phyloP scores from a whole-genome alignment of 2,797 vertebrate genomes.

The Chiloscyllium punctatum region DNA sequence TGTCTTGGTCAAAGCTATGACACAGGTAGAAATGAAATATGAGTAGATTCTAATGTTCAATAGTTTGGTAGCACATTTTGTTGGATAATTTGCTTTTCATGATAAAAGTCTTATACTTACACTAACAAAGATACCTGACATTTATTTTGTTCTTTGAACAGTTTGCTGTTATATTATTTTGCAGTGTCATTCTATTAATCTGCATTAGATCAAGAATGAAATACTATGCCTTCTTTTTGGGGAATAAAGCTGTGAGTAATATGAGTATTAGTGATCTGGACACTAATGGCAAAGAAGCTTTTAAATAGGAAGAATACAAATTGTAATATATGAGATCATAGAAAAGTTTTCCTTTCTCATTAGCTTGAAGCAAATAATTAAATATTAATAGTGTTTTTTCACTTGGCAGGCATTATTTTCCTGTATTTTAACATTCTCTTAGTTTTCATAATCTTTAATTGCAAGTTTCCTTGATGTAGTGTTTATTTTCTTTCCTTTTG shows the following conservation, averaged over 20 bases:
- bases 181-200: not conserved
- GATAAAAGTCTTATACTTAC: not conserved
- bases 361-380: not conserved
- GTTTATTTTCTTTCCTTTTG: not conserved
- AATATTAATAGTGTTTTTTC: constrained; percentile 7
- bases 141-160: not conserved
- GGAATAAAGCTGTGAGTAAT: not conserved
- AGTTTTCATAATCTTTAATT: not conserved
- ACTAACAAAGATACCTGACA: not conserved
- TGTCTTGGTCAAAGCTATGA: not conserved
- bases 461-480: not conserved
- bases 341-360: not conserved
- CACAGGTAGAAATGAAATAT: not conserved
- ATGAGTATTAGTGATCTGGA: not conserved
- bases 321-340: not conserved
- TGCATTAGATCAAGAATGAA: not conserved
- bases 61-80: not conserved
- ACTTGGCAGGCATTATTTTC: not conserved
- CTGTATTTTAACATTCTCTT: not conserved
- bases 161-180: not conserved
- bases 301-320: not conserved
- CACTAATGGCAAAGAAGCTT: not conserved
- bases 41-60: not conserved
- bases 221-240: not conserved
- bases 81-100: constrained; percentile 12